Evolutionary conservation across 2,797 vertebrate species (phyloP), one percentile per base, ranked within the genome.

Genomic region (Knipowitschia caucasica): DNA sequence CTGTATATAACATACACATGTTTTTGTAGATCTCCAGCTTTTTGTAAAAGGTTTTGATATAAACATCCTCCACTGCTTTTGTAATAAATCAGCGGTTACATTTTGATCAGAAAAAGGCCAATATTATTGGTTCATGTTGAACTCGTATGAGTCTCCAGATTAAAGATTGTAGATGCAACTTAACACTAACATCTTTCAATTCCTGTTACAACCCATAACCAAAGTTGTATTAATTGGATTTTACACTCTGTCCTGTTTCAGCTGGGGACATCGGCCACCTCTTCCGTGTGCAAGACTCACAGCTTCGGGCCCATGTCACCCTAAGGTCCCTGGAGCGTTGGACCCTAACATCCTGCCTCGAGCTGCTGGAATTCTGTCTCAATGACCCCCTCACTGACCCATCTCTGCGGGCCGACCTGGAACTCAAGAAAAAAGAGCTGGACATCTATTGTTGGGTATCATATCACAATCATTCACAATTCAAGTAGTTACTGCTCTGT

Each of bases 361-460:
- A 98, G 75, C 89, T 98, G 69, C 83, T 99, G 7, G 88, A 91
- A 46, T 97, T 95, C 38, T 98, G 96, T 80, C 80, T 94, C 45
- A 93, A 91, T 57, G 94, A 94, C 54, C 34, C 59, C 1, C 44
- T 38, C 42, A 77, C 92, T 8, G 82, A 87, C 14, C 59, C 60
- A 8, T 70, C 73, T 0, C 83, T 96, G 7, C 89, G 83, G 53
- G 68, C 62, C 1, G 81, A 90, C 24, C 76, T 99, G 1, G 86
- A 86, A 67, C 84, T 82, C 43, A 93, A 88, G 71, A 92, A 83
- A 70, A 89, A 75, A 1, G 95, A 99, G 61, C 86, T 99, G 35
- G 85, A 81, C 46, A 79, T 98, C 68, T 99, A 97, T 77, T 74
- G 80, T 69, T 89, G 87, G 92, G 97, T 99, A 89, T 14, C 5